phyloP scores from a whole-genome alignment of 2,113 vertebrate genomes.

The Oriolus oriolus region DNA sequence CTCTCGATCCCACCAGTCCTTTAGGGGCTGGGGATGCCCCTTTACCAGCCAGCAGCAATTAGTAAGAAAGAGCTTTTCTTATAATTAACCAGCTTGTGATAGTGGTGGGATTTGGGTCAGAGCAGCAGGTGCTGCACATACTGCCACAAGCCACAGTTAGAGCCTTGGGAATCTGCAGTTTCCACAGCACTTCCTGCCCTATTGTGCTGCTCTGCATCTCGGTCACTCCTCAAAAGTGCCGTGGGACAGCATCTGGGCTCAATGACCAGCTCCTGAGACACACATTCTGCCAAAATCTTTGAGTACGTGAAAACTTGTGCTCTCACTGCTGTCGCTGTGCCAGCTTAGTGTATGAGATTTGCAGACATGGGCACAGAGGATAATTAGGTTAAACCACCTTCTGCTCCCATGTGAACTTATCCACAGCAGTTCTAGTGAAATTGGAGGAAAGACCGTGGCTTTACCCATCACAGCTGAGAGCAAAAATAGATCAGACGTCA shows the following conservation, averaged over 20 bases:
- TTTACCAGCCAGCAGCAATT: neutral
- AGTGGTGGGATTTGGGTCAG: neutral
- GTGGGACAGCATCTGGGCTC: neutral
- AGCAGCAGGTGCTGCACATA: neutral
- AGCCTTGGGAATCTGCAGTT: neutral
- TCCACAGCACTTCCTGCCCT: neutral
- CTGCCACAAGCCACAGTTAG: neutral
- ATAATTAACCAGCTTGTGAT: neutral
- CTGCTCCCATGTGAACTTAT: neutral
- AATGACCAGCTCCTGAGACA: neutral
- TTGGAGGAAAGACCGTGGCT: neutral
- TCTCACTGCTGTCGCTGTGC: neutral
- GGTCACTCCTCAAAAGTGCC: neutral
- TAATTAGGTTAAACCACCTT: neutral
- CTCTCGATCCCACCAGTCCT: neutral
- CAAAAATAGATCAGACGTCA: constrained; percentile 12
- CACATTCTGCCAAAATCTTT: neutral
- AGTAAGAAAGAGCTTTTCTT: neutral
- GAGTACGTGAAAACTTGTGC: neutral
- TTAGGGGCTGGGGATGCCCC: neutral
- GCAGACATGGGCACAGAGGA: neutral
- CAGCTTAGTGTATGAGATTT: neutral
- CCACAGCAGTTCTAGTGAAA: neutral
- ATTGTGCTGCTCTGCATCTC: neutral
- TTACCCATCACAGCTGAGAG: neutral